Percentiles rank a stretch among this genome's conserved stretches.
These are phyloP conservation scores for Polymixis flavicincta DNA, from an alignment of 2,888 invertebrate species.

Conservation along the genomic window DNA sequence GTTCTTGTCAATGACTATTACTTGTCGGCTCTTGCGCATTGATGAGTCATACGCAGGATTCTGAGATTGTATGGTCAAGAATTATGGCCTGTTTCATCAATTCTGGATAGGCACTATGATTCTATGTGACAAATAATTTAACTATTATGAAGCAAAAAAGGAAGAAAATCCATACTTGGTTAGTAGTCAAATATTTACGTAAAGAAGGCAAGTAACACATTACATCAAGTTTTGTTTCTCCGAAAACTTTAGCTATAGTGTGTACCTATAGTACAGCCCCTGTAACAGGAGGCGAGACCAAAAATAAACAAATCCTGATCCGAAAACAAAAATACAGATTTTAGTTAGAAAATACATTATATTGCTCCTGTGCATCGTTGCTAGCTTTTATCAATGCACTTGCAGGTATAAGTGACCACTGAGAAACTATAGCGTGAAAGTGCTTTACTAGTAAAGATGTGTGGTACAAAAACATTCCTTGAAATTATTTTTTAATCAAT, in stretches of 20 bases:
- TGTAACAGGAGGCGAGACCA: no score
- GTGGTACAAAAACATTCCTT: constrained; percentile 9
- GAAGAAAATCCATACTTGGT: neutral
- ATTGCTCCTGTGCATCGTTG: neutral
- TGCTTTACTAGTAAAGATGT: neutral
- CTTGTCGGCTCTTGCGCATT: constrained; percentile 29
- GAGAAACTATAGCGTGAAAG: constrained; percentile 6
- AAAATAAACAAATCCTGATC: no score
- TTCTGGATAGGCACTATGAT: neutral
- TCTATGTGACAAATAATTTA: neutral
- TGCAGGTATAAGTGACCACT: neutral
- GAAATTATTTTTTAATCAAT: constrained; percentile 45
- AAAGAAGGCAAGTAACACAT: neutral
- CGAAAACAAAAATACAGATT: neutral
- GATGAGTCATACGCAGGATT: constrained; percentile 34
- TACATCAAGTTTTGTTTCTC: no score
- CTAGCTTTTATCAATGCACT: neutral
- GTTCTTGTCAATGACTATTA: constrained; percentile 56
- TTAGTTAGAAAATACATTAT: neutral
- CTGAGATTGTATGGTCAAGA: neutral
- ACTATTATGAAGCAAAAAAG: neutral
- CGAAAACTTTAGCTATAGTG: no score
- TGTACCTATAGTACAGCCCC: no score
- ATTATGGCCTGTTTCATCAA: neutral
- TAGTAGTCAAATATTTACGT: neutral